Conservation (phyloP, 2,113 vertebrate genomes). For the Percopsis transmontana region DNA sequence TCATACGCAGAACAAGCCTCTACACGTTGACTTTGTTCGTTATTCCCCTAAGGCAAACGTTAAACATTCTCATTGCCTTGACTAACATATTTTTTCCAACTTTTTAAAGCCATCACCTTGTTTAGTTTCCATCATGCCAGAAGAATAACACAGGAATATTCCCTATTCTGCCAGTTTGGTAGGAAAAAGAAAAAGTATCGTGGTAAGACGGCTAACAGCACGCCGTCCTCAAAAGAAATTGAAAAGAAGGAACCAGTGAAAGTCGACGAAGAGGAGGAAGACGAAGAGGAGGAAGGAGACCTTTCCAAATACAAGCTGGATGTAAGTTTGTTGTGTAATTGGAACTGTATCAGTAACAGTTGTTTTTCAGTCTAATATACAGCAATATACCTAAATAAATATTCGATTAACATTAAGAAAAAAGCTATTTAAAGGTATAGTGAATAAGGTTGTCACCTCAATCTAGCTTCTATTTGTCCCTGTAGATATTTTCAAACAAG, state of each 20-base stretch:
- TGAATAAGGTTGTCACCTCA: too few species aligned
- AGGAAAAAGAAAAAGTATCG: conserved; percentile 98
- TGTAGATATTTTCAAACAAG: too few species aligned
- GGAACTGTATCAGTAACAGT: neutral
- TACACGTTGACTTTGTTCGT: neutral
- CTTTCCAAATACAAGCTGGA: conserved; percentile 98
- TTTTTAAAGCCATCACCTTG: neutral
- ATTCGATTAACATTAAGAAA: too few species aligned
- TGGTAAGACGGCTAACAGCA: conserved; percentile 82
- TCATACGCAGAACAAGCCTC: neutral
- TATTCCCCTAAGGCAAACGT: neutral
- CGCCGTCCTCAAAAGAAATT: conserved; percentile 84
- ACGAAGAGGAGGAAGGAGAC: conserved; percentile 92
- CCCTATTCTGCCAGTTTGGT: conserved; percentile 83
- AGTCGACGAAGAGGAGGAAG: conserved; percentile 86
- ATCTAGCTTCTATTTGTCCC: too few species aligned
- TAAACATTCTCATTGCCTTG: neutral
- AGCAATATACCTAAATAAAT: too few species aligned
- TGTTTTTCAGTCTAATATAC: too few species aligned
- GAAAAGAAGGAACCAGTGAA: conserved; percentile 85
- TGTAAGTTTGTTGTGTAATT: conserved; percentile 68
- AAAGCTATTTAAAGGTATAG: too few species aligned
- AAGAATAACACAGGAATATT: neutral
- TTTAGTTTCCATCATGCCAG: neutral
- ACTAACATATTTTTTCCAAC: neutral